Evolutionary conservation across 2,888 invertebrate genomes (phyloP).

Genomic region (Hyalella azteca): DNA sequence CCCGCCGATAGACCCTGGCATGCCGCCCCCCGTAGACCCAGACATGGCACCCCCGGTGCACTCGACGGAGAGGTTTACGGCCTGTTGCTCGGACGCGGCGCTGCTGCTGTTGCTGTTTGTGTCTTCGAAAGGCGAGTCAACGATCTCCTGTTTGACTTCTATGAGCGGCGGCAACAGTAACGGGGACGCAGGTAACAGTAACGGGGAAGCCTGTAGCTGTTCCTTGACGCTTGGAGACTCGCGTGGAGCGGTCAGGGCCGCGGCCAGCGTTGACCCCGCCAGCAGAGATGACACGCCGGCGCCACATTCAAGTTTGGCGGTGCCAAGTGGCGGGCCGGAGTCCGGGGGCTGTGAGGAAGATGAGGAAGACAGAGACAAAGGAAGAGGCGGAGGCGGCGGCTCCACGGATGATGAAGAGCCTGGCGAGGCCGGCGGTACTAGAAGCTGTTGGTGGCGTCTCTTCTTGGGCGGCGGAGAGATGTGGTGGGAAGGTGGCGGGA

Average conservation of each 20-base stretch:
- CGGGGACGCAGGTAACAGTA: conserved; percentile 43
- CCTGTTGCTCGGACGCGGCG: conserved; percentile 40
- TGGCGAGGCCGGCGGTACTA: conserved; percentile 46
- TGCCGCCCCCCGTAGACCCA: too few species aligned
- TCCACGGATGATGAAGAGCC: conserved; percentile 3
- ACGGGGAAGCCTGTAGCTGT: conserved; percentile 43
- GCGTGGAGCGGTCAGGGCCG: conserved; percentile 57
- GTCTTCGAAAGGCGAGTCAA: conserved; percentile 35
- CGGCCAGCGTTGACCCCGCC: conserved; percentile 56
- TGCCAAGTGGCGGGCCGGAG: conserved; percentile 21
- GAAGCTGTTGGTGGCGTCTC: conserved; percentile 52
- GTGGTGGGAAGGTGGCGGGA: conserved; percentile 52
- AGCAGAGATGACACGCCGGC: conserved; percentile 46
- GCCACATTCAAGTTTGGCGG: conserved; percentile 31
- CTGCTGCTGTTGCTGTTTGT: conserved; percentile 22
- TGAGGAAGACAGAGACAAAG: conserved; percentile 16
- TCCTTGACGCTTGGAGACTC: conserved; percentile 42
- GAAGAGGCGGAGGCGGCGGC: background rate
- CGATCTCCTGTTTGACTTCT: conserved; percentile 39
- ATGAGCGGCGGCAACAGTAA: conserved; percentile 33
- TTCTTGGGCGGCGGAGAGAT: conserved; percentile 58
- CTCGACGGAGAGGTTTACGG: conserved; percentile 58
- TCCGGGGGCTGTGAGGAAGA: conserved; percentile 41
- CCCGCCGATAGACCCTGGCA: conserved; percentile 14
- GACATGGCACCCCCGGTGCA: background rate